Evolutionary conservation across 2,797 vertebrate genomes (phyloP), one percentile per base, ranked within the genome.

Genomic region (Pteropus rufus): DNA sequence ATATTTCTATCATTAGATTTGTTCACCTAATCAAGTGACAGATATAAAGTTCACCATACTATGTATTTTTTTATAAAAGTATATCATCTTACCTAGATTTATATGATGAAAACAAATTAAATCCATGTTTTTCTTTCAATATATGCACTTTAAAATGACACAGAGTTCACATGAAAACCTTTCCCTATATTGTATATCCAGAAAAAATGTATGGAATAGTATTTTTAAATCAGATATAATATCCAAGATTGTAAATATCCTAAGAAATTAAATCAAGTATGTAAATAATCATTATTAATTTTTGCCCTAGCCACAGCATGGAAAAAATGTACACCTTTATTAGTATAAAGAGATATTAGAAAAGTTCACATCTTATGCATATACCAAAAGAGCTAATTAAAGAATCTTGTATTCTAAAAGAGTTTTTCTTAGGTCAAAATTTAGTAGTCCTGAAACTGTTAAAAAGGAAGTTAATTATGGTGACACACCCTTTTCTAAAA

Each of bases 301-400:
- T 96, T 96, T 94, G 76, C 24, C 93, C 52, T 97, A 91, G 26
- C 52, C 84, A 93, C 44, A 89, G 72, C 36, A 87, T 54, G 44
- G 70, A 86, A 95, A 58, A 97, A 91, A 85, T 84, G 70, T 94
- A 94, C 96, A 97, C 58, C 65, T 95, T 49, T 70, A 84, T 85
- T 73, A 93, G 36, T 86, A 92, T 93, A 84, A 96, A 97, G 94
- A 91, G 14, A 97, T 23, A 91, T 44, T 69, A 89, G 76, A 96
- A 94, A 97, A 77, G 79, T 97, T 98, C 94, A 96, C 92, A 96
- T 94, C 93, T 94, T 96, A 86, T 52, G n/a, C 70, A 83, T 84
- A 91, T 56, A 84, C 14, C 34, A 93, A 92, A 89, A 73, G 54
- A 62, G 21, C 24, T 85, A 91, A 86, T 12, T 77, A 70, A 93